Evolutionary conservation across 2,888 invertebrate genomes (phyloP).

Genomic region (Macrosiphum euphorbiae): DNA sequence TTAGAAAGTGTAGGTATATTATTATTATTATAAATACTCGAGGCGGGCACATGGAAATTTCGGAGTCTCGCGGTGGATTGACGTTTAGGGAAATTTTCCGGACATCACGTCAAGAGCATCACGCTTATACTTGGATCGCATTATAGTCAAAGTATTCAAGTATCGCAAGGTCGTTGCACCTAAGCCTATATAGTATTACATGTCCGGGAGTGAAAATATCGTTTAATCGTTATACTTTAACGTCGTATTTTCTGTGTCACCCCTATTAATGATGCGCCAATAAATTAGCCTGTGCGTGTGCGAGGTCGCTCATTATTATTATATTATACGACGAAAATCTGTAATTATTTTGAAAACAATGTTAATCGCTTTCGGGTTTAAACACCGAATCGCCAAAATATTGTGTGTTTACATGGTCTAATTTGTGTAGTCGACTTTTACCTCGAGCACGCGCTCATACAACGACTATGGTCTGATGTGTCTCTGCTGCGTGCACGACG

Average conservation of each 20-base stretch:
- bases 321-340: neutral
- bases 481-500: neutral
- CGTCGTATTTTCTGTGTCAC: neutral
- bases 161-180: neutral
- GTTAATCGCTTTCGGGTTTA: slow-evolving; percentile 17
- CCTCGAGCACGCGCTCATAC: neutral
- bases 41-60: neutral
- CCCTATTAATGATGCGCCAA: neutral
- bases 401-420: slow-evolving; percentile 51
- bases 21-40: neutral
- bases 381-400: slow-evolving; percentile 7
- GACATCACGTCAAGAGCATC: neutral
- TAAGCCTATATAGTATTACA: neutral
- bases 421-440: slow-evolving; percentile 30
- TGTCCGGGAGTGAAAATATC: neutral
- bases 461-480: neutral
- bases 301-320: neutral
- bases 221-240: neutral
- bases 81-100: neutral
- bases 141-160: neutral
- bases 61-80: neutral
- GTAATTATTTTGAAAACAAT: slow-evolving; percentile 1
- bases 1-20: slow-evolving; percentile 38
- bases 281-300: neutral
- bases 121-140: neutral